Base-by-base conservation (phyloP, 2,113 vertebrate genomes). In the rabbit (Oryctolagus cuniculus) region DNA sequence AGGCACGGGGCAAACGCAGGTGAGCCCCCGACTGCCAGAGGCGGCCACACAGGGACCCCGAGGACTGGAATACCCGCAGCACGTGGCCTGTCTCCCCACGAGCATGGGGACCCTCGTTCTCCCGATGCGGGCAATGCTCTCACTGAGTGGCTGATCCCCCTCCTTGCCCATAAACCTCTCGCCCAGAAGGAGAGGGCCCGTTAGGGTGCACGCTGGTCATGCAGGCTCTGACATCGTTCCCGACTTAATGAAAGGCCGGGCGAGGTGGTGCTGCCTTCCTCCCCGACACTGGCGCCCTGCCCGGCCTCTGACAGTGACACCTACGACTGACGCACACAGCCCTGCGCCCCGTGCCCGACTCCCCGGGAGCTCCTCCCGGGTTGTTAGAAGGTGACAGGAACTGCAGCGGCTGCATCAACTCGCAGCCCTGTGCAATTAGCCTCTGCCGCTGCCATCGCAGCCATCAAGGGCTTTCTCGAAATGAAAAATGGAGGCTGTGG, bases 241-340 rank as follows among this genome's bases (percentile, higher is more conserved):
- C 64, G 90, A 92, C 97, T 97, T 98, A 97, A 98, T 97, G 98
- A 98, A 97, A 96, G 97, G 93, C 95, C 87, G 95, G 86, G 72
- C 12, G 87, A 96, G 93, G 77, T 81, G 94, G 78, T 25, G 7
- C 96, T 83, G 84, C 61, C 63, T 82, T 89, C 91, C 89, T 82
- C 51, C 27, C 5, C 58, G 1, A 49, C 74, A 16, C 49, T 4
- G 6, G 61, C 36, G 90, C 83, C 73, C 85, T 82, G 64, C 66
- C 89, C 0, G 7, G 27, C 91, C 82, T 85, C 82, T 66, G 84
- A 44, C 2, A 1, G 82, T 29, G 89, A 91, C 93, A 87, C 49
- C n/a, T 31, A 6, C 53, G 3, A 17, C 51, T 7, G 87, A 70
- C 12, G 79, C 2, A 6, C 83, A 19, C n/a, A 12, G 86, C 55